phyloP scores from a whole-genome alignment of 2,113 vertebrate genomes.

The Oreamnos americanus region DNA sequence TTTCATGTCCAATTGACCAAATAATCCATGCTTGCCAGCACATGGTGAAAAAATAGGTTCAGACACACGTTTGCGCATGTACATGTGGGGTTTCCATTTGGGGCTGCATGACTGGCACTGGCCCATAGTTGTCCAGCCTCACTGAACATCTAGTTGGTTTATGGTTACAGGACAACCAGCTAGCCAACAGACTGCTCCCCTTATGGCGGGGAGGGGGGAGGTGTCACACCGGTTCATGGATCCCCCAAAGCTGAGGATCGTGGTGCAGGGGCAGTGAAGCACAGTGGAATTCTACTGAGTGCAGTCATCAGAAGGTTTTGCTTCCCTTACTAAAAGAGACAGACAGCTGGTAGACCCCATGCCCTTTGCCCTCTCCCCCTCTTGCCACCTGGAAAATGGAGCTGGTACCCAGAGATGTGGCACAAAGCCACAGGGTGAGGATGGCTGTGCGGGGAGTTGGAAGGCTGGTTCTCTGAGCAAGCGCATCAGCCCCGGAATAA shows the following conservation, averaged over 20 bases:
- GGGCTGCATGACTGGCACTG: fast-evolving
- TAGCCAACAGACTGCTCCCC: fast-evolving
- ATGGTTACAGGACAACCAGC: neutral
- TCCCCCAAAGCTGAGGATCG: neutral
- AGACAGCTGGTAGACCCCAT: neutral
- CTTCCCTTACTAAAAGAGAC: neutral
- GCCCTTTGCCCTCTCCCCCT: no score
- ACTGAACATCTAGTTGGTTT: neutral
- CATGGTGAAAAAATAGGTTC: fast-evolving
- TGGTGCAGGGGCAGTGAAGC: fast-evolving
- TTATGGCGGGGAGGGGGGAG: neutral
- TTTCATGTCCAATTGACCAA: neutral
- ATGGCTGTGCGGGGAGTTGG: fast-evolving
- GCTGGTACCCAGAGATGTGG: fast-evolving
- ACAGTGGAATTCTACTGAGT: fast-evolving
- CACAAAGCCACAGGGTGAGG: neutral
- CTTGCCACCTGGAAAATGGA: neutral
- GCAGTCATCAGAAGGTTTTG: fast-evolving
- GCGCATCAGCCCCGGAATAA: fast-evolving
- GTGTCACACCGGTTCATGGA: neutral
- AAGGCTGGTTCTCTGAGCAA: neutral
- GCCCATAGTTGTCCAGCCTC: neutral
- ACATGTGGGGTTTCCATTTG: fast-evolving
- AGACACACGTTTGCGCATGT: fast-evolving
- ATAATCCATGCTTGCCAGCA: neutral